These are phyloP conservation scores for Tetramorium simillimum DNA, from an alignment of 1,140 invertebrate species.

Conservation along the genomic window DNA sequence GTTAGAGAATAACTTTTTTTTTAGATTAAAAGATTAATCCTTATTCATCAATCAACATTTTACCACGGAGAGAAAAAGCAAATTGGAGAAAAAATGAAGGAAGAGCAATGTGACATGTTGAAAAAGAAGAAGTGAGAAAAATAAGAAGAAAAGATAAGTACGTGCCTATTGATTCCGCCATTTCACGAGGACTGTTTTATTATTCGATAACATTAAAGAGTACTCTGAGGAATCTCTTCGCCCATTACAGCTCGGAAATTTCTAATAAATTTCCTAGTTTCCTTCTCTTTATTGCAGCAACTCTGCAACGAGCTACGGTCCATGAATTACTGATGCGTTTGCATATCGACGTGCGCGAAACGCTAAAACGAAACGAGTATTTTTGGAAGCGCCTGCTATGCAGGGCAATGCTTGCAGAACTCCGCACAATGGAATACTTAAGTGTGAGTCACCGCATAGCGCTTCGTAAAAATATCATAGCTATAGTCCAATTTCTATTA, in stretches of 20 bases:
- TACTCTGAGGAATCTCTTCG: constrained; percentile 27
- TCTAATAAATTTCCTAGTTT: constrained; percentile 52
- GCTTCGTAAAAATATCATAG: constrained; percentile 4
- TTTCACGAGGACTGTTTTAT: constrained; percentile 34
- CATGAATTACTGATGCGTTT: constrained; percentile 55
- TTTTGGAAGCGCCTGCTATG: constrained; percentile 51
- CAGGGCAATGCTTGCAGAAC: constrained; percentile 2
- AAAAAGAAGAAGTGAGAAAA: not conserved
- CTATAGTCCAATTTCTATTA: constrained; percentile 9
- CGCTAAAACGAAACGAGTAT: constrained; percentile 38
- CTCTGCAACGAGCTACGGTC: constrained; percentile 12
- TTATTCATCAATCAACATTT: not conserved
- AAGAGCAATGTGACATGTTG: not conserved
- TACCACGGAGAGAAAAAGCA: not conserved
- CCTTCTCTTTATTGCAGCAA: constrained; percentile 4
- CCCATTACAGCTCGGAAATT: constrained; percentile 36
- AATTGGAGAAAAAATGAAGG: not conserved
- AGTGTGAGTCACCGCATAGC: constrained; percentile 31
- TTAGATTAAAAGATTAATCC: not conserved
- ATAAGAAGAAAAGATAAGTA: too few species aligned
- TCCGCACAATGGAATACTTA: constrained; percentile 45
- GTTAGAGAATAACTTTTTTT: not conserved
- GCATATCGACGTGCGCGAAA: constrained; percentile 50
- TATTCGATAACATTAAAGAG: constrained; percentile 30
- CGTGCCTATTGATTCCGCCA: constrained; percentile 2